Conservation (phyloP, 2,113 vertebrate species). For the Pithys albifrons region DNA sequence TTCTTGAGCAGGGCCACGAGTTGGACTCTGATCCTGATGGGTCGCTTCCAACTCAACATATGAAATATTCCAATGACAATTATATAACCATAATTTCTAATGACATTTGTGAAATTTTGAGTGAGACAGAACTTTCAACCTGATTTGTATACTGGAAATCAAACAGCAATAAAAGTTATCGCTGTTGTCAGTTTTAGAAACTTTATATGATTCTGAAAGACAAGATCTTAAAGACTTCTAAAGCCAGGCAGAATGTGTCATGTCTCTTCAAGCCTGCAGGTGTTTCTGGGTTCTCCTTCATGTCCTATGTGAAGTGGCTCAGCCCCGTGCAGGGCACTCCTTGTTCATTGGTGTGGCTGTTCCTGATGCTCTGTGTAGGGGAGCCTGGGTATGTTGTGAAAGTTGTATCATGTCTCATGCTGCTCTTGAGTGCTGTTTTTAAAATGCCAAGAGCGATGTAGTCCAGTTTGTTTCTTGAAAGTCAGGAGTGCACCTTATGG, state of each 20-base stretch:
- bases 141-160: not conserved
- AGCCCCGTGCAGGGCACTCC: not conserved
- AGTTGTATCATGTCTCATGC: fast-evolving
- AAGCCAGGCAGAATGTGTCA: not conserved
- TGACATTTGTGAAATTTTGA: not conserved
- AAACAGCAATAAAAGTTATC: constrained; percentile 61
- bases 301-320: not conserved
- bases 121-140: not conserved
- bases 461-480: not conserved
- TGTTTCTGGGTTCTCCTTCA: fast-evolving
- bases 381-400: not conserved
- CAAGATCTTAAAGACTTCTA: not conserved
- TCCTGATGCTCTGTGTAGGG: fast-evolving
- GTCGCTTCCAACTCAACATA: not conserved
- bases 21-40: not conserved
- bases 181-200: not conserved
- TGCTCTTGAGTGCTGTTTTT: not conserved
- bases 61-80: not conserved
- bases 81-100: not conserved
- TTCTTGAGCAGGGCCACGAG: not conserved
- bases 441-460: not conserved
- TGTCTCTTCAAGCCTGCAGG: not conserved
- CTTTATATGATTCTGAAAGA: not conserved
- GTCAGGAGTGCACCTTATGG: not conserved
- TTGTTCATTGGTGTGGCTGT: fast-evolving